These are phyloP conservation scores for Metridium senile DNA, from an alignment of 92 coral and sea anemone species.

Conservation along the genomic window DNA sequence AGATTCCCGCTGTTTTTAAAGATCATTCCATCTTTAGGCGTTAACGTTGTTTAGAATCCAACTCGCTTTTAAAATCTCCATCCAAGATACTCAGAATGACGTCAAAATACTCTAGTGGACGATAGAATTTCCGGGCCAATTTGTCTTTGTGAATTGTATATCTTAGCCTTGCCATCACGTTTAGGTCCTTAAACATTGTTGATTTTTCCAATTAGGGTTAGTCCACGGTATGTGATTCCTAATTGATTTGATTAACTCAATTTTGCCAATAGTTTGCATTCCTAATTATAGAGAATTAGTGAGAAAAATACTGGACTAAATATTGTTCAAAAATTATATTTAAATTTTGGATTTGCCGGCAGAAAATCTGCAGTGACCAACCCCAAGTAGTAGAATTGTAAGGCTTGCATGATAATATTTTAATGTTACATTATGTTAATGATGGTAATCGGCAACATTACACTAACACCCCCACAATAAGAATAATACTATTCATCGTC, in stretches of 20 bases:
- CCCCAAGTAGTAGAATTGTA: too few relatives aligned
- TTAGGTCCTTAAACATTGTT: conserved; percentile 15
- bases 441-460: too few relatives aligned
- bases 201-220: conserved; percentile 33
- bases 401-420: too few relatives aligned
- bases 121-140: conserved; percentile 33
- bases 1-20: conserved; percentile 11
- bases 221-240: conserved; percentile 16
- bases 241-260: conserved; percentile 28
- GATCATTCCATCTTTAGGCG: conserved; percentile 23
- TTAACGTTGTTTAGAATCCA: conserved; percentile 21
- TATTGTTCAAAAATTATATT: not conserved
- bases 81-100: conserved; percentile 19
- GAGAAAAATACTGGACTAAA: not conserved
- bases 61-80: conserved; percentile 25
- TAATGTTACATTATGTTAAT: too few relatives aligned
- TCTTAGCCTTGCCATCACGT: conserved; percentile 5
- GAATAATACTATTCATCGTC: too few relatives aligned
- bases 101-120: conserved; percentile 22
- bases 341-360: too few relatives aligned
- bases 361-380: too few relatives aligned
- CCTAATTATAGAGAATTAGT: conserved; percentile 7
- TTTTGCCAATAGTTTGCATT: conserved; percentile 15
- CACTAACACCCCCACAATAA: too few relatives aligned
- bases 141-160: conserved; percentile 16